Evolutionary conservation across 1,140 invertebrate species (phyloP), one percentile per base, ranked within the genome.

Genomic region (Heliconius melpomene): DNA sequence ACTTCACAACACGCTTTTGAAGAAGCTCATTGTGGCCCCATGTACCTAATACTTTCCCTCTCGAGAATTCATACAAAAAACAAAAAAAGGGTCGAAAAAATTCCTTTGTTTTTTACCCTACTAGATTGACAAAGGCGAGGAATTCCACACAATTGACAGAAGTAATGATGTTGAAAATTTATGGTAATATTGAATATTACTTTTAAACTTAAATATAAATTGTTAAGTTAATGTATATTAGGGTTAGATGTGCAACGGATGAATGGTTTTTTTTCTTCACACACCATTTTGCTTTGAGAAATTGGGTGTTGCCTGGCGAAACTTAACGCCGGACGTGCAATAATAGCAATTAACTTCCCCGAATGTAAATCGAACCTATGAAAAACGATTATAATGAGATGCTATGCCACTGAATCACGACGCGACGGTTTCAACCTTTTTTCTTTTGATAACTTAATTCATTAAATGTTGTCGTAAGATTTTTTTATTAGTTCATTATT

Each of bases 1-100:
- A 29, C 60, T 66, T 29, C 26, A 66, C 23, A 66, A 66, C 13
- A 16, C 13, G 60, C 60, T 16, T 23, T 66, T 2, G 73, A 78
- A 81, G 77, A 78, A 40, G 72, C 72, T 81, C 76, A 78, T 81
- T 81, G 78, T 75, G 71, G 57, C 76, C 79, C 76, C 76, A 75
- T 46, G 76, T 72, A 36, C 32, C 32, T 36, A 81, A 73, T 77
- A 46, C 52, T 76, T 81, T 78, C 72, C 79, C 79, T 46, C 50
- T 54, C 54, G 60, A 75, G 54, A 23, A 40, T 72, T 71, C 71
- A 36, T 74, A 74, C 72, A 75, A 77, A 79, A 52, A 52, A 52
- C 50, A 52, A 52, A 20, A 57, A 81, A 46, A 81, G 73, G 79
- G 75, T 73, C 46, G 72, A 78, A 78, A 81, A 81, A 78, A 70